Evolutionary conservation across 2,888 invertebrate genomes (phyloP), one percentile per base, ranked within the genome.

Genomic region (Cryptocephalus moraei): DNA sequence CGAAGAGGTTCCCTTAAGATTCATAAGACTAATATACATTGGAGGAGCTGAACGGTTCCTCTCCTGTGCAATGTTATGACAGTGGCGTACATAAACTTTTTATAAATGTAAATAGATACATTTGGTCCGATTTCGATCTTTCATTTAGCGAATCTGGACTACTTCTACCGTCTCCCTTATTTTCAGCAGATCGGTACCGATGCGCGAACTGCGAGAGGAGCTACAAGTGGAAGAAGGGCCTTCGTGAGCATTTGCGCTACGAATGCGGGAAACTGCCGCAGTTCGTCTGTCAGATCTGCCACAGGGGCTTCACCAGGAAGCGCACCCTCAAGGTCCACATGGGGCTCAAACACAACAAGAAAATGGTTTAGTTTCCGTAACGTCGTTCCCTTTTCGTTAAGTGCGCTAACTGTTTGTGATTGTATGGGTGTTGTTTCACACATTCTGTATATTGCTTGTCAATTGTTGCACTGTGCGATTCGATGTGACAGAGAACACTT

Each of bases 291-390:
- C 45, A 42, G 4, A 33, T 31, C 11, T 48, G 48, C 40, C 33
- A 36, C 32, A 41, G 22, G 34, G 45, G 42, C 38, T 48, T 45
- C 45, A 43, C 38, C n/a, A 42, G 48, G 10, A 48, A 45, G n/a
- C 45, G 45, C 12, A 45, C 34, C 11, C 46, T 62, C 38, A 55
- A 55, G 1, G 50, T 60, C 32, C 62, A 62, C 48, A 49, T 61
- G 31, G 61, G 61, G 47, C 63, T 62, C 51, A 61, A 62, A 44
- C 64, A 63, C 47, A 59, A 59, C 4, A 60, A 60, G 46, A 46
- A 55, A 22, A 22, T 22, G 22, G 22, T 22, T 22, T 22, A 6
- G 6, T 34, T 63, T 64, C 1, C 54, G 56, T 64, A 64, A 47
- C 51, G 48, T 39, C 65, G 65, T 46, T 54, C 59, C 4, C 49